phyloP scores from a whole-genome alignment of 2,113 vertebrate species.

The Hemichromis elongatus region DNA sequence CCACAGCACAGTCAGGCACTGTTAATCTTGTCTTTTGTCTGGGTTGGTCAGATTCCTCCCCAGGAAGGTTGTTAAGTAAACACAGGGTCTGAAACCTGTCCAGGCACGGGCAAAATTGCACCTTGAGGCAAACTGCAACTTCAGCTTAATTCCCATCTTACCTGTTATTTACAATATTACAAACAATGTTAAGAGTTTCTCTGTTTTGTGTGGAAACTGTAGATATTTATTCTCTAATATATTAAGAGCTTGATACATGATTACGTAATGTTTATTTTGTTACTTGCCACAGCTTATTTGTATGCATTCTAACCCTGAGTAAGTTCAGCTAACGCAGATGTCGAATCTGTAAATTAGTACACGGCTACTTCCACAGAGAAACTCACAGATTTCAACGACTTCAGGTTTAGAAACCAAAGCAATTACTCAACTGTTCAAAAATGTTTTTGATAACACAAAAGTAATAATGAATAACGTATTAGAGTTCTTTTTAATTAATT shows the following conservation, averaged over 20 bases:
- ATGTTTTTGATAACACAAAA: not conserved
- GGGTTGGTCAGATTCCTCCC: conserved; percentile 49
- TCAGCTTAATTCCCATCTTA: not conserved
- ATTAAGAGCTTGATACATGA: not conserved
- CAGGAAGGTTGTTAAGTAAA: conserved; percentile 61
- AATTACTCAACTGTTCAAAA: not conserved
- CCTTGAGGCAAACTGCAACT: conserved; percentile 5
- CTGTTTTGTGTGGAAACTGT: not conserved
- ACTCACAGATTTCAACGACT: not conserved
- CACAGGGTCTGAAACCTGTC: conserved; percentile 38
- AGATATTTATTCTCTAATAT: not conserved
- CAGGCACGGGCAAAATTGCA: conserved; percentile 31
- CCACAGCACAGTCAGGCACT: conserved; percentile 55
- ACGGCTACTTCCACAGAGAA: not conserved
- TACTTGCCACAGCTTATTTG: not conserved
- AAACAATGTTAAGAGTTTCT: not conserved
- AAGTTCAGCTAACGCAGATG: not conserved
- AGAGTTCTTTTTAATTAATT: too few species aligned
- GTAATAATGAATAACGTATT: too few species aligned
- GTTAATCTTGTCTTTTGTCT: conserved; percentile 70
- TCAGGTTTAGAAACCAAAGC: not conserved
- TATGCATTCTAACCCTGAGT: not conserved
- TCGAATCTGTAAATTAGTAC: not conserved
- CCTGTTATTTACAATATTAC: conserved; percentile 21
- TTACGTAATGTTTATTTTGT: not conserved